A percentile compares a stretch with the other conserved stretches of the same genome.
These are phyloP conservation scores for Channa maculata DNA, from an alignment of 2,113 vertebrate species.

Conservation along the genomic window DNA sequence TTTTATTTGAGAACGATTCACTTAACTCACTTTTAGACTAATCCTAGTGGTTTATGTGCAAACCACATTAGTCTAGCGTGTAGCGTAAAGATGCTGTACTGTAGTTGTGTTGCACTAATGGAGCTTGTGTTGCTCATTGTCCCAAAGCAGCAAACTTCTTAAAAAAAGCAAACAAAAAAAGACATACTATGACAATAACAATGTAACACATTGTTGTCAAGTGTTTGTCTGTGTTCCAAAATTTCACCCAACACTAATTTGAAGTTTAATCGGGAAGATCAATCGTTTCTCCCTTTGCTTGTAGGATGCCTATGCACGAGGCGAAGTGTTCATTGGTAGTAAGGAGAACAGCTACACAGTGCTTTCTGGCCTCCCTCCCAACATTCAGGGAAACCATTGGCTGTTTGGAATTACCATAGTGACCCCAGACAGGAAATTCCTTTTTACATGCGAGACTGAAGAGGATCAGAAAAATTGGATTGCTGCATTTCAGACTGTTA, in stretches of 20 bases:
- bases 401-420: constrained; percentile 93
- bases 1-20: not conserved
- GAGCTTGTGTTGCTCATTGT: too few species aligned
- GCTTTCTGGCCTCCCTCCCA: constrained; percentile 86
- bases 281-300: constrained; percentile 7
- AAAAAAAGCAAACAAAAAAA: too few species aligned
- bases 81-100: too few species aligned
- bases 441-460: constrained; percentile 92
- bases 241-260: not conserved
- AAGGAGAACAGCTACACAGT: constrained; percentile 91
- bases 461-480: constrained; percentile 91
- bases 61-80: too few species aligned
- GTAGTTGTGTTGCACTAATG: too few species aligned
- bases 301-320: constrained; percentile 94
- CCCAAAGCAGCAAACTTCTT: too few species aligned
- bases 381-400: constrained; percentile 91
- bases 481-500: constrained; percentile 87
- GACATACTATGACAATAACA: too few species aligned
- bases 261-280: not conserved
- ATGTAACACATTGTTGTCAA: too few species aligned
- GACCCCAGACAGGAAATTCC: constrained; percentile 93
- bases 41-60: too few species aligned
- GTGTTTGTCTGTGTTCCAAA: not conserved
- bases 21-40: too few species aligned
- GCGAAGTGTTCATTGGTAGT: constrained; percentile 96